A percentile compares a stretch with the other conserved stretches of the same genome.
phyloP scores from a whole-genome alignment of 2,113 vertebrate species.

The Lamprologus tigripictilis region DNA sequence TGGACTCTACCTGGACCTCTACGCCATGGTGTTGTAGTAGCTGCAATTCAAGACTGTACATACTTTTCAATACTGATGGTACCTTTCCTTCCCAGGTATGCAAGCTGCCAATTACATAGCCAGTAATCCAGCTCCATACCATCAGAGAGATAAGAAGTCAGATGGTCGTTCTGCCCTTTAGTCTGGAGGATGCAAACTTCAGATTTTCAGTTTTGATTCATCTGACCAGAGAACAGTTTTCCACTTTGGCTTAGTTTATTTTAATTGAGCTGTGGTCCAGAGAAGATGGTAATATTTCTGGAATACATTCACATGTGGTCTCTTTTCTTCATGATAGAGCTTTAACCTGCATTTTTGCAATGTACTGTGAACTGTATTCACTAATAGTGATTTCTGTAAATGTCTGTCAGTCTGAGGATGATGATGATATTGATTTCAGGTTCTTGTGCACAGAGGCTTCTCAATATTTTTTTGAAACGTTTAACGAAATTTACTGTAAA shows the following conservation, averaged over 20 bases:
- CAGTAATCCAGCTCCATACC: background rate
- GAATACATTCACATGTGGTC: background rate
- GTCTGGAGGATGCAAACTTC: background rate
- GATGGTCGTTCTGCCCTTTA: background rate
- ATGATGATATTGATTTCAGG: background rate
- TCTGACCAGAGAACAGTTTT: background rate
- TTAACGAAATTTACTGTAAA: background rate
- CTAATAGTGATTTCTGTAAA: background rate
- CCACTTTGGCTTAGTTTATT: background rate
- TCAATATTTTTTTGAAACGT: background rate
- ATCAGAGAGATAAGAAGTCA: background rate
- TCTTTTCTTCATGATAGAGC: background rate
- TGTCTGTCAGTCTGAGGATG: background rate
- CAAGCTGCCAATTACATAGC: background rate
- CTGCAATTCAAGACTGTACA: background rate
- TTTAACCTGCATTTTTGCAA: background rate
- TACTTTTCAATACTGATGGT: background rate
- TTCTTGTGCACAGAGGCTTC: background rate
- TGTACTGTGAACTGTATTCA: background rate
- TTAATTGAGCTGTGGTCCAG: background rate
- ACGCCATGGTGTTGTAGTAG: background rate
- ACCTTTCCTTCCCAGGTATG: background rate
- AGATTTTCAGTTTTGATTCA: background rate
- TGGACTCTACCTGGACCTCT: background rate
- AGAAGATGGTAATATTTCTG: background rate